Evolutionary conservation across 2,113 vertebrate species (phyloP).

Genomic region (Rhea americana): DNA sequence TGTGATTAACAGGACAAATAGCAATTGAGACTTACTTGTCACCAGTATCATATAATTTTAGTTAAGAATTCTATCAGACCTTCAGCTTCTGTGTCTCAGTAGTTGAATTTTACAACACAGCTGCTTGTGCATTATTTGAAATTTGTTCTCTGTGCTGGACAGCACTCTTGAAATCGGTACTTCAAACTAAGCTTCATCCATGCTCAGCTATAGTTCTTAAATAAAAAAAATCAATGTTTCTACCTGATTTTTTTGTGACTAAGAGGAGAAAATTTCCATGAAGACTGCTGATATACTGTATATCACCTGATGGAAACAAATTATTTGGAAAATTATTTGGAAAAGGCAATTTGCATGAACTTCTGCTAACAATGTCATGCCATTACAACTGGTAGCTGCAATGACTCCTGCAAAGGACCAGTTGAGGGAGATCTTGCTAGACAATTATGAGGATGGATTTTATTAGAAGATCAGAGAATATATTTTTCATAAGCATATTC

Average conservation of each 20-base stretch:
- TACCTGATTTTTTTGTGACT: not conserved
- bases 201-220: not conserved
- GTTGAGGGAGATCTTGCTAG: not conserved
- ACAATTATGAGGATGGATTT: not conserved
- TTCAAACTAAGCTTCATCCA: not conserved
- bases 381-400: not conserved
- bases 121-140: not conserved
- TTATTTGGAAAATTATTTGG: not conserved
- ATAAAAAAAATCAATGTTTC: not conserved
- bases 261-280: not conserved
- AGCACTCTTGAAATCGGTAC: not conserved
- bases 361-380: not conserved
- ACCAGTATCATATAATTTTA: not conserved
- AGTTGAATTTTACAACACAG: not conserved
- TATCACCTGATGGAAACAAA: not conserved
- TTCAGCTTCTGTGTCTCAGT: not conserved
- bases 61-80: not conserved
- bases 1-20: not conserved
- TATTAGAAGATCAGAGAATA: not conserved
- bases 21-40: not conserved
- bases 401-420: not conserved
- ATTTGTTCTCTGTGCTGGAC: not conserved
- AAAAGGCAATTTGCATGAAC: not conserved
- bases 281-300: accelerated
- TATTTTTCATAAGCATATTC: not conserved